Evolutionary conservation across 2,797 vertebrate genomes (phyloP), one percentile per base, ranked within the genome.

Genomic region (Orestias chungarensis): DNA sequence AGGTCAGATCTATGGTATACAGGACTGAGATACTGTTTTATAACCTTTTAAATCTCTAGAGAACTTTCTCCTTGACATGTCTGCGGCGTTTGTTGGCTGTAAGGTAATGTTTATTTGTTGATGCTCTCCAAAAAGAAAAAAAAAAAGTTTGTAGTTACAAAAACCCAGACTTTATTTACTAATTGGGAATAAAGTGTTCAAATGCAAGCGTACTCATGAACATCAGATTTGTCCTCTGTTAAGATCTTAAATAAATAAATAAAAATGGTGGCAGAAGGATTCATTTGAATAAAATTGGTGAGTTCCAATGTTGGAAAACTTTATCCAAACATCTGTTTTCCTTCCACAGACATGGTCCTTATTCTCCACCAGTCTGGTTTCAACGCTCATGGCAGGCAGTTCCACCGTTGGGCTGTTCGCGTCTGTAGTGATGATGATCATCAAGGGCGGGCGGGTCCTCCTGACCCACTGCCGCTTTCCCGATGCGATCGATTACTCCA

Each of bases 401-500:
- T 95, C 96, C 40, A 88, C 93, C 43, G 61, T 95, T 0, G 96
- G 95, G 3, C 92, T 98, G 84, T 76, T 87, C 0, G 79, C 94
- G 6, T 95, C 96, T 0, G 81, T 96, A 0, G 93, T 94, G 7
- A 89, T 92, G 74, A 94, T 95, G 23, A 88, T 97, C 73, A 72
- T 91, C 66, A 92, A 93, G 11, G 90, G 90, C 1, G 95, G 96
- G 71, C 91, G 68, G n/a, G 94, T 86, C 40, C 90, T 98, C 75
- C 92, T 98, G 71, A 91, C 94, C 1, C 88, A 94, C 81, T 97
- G 97, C 75, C 87, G 93, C 61, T 82, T 90, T 49, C 75, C 90
- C 0, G 76, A 93, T 0, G 50, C 81, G 54, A 73, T 92, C 31
- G 89, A 92, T 0, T 74, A 94, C 87, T 90, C 92, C 80, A 94